Conservation (phyloP, 2,888 invertebrate genomes). For the Rotaria sp. region DNA sequence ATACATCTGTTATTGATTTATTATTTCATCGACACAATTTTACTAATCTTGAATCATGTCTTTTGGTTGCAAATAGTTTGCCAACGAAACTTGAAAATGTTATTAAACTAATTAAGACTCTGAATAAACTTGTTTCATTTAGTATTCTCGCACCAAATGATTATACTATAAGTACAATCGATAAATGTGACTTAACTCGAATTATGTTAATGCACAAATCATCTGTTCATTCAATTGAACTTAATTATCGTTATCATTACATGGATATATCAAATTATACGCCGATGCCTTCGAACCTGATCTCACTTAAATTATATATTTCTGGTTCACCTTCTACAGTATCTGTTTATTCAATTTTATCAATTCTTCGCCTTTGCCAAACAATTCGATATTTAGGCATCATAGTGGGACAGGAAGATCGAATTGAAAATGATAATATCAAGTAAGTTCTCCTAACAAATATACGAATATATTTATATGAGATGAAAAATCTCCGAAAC, state of each 20-base stretch:
- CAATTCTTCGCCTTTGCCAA: too few species aligned
- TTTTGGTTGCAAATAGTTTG: background rate
- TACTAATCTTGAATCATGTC: background rate
- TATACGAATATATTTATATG: too few species aligned
- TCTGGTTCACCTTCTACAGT: background rate
- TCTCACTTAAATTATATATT: background rate
- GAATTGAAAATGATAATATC: background rate
- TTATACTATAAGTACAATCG: background rate
- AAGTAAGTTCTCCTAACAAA: too few species aligned
- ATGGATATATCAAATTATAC: background rate
- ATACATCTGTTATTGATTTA: background rate
- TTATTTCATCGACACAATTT: background rate
- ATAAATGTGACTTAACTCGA: background rate
- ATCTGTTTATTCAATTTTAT: too few species aligned
- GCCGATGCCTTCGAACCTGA: background rate
- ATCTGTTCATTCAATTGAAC: background rate
- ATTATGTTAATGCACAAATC: background rate
- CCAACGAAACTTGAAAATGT: too few species aligned
- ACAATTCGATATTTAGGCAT: too few species aligned
- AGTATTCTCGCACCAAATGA: background rate
- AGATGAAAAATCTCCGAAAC: background rate
- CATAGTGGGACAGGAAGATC: background rate
- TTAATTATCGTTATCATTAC: background rate
- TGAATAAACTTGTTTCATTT: background rate
- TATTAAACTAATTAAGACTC: too few species aligned